Conservation (phyloP, 2,888 invertebrate genomes). For the Chrysolina haemoptera region DNA sequence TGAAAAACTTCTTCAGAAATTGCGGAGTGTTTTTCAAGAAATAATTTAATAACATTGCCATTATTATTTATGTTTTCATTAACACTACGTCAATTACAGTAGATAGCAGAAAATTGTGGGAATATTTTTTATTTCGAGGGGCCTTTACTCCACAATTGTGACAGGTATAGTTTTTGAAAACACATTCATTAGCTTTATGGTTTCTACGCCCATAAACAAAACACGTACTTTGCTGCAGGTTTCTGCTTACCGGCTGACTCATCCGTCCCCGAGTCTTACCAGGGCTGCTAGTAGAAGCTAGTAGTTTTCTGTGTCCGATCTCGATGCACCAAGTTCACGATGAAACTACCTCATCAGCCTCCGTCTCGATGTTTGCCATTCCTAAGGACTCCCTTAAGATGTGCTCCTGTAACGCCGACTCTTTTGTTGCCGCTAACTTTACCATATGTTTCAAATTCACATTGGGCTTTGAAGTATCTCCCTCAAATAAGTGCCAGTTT, state of each 20-base stretch:
- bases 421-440: constrained; percentile 33
- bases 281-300: not conserved
- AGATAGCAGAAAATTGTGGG: not conserved
- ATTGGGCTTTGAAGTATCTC: constrained; percentile 30
- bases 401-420: constrained; percentile 35
- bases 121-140: too few species aligned
- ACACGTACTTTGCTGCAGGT: not conserved
- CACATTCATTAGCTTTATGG: constrained; percentile 29
- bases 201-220: constrained; percentile 30
- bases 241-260: too few species aligned
- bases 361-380: not conserved
- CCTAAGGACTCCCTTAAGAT: constrained; percentile 22
- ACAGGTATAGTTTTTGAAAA: constrained; percentile 22
- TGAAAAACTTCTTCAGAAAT: not conserved
- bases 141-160: not conserved
- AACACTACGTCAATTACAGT: not conserved
- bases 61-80: not conserved
- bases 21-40: not conserved
- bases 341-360: constrained; percentile 24
- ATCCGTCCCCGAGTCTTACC: too few species aligned
- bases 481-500: constrained; percentile 38
- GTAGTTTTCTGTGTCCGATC: too few species aligned
- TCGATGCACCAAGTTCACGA: not conserved
- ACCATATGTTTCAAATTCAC: constrained; percentile 25
- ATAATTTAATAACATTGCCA: not conserved